Conservation (phyloP, 2,113 vertebrate species). For the Microcebus griseorufus region DNA sequence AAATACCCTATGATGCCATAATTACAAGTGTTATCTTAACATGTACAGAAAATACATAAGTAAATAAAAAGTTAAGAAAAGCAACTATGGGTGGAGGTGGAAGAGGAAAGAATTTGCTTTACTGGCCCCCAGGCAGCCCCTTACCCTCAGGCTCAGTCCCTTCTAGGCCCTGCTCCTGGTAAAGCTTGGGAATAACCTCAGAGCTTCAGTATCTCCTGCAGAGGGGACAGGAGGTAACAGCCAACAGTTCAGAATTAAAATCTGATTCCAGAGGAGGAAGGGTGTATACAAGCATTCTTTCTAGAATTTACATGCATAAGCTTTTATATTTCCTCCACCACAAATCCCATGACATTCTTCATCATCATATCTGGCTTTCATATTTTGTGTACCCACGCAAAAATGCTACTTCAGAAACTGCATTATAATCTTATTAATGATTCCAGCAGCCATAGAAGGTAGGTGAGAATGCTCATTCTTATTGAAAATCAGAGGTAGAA, state of each 20-base stretch:
- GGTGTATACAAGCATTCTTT: background rate
- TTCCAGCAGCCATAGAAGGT: background rate
- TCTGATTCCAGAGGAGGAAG: background rate
- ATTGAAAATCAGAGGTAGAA: background rate
- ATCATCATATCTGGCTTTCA: background rate
- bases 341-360: background rate
- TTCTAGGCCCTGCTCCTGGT: background rate
- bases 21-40: constrained; percentile 55
- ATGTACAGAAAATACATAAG: background rate
- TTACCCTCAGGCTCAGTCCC: background rate
- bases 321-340: background rate
- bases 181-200: background rate
- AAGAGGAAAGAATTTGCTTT: background rate
- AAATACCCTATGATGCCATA: background rate
- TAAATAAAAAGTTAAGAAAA: constrained; percentile 37
- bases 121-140: background rate
- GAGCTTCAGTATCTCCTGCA: background rate
- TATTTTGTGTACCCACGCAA: background rate
- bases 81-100: background rate
- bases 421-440: background rate
- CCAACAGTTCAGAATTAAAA: background rate
- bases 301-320: background rate
- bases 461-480: background rate
- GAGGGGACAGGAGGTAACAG: background rate
- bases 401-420: background rate